These are phyloP conservation scores for Fistularia commersonii DNA, from an alignment of 2,797 vertebrate genomes.

Conservation along the genomic window DNA sequence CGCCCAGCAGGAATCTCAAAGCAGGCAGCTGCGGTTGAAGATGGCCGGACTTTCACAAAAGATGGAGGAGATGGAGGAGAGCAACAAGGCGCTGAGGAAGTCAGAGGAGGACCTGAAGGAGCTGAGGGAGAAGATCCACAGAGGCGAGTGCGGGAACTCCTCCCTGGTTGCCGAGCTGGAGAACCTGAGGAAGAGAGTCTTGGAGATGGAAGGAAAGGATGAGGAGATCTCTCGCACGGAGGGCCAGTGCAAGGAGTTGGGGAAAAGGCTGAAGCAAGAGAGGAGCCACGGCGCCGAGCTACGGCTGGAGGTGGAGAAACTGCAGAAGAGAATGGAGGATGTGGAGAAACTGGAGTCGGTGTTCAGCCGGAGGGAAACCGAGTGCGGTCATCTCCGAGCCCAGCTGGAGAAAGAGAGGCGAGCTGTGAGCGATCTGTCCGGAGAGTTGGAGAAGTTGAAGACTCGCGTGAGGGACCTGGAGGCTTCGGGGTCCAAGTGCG, in stretches of 20 bases:
- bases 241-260: constrained; percentile 86
- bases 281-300: constrained; percentile 85
- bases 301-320: constrained; percentile 87
- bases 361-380: constrained; percentile 83
- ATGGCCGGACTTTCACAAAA: constrained; percentile 76
- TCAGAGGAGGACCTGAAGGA: constrained; percentile 91
- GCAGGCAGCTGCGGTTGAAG: constrained; percentile 84
- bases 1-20: constrained; percentile 83
- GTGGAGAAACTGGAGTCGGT: constrained; percentile 88
- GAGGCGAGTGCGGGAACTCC: constrained; percentile 87
- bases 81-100: constrained; percentile 82
- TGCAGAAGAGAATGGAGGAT: constrained; percentile 90
- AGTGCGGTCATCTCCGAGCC: constrained; percentile 83
- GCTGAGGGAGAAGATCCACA: constrained; percentile 88
- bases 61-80: constrained; percentile 90
- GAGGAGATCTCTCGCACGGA: constrained; percentile 94
- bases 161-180: constrained; percentile 90
- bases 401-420: constrained; percentile 88
- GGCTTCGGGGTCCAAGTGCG: constrained; percentile 80
- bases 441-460: constrained; percentile 85
- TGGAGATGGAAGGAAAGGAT: constrained; percentile 97
- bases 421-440: constrained; percentile 81
- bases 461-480: constrained; percentile 86
- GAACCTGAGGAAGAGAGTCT: constrained; percentile 87
- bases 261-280: constrained; percentile 86